These are phyloP conservation scores for Ormyrus labotus DNA, from an alignment of 2,888 invertebrate genomes.

Conservation along the genomic window DNA sequence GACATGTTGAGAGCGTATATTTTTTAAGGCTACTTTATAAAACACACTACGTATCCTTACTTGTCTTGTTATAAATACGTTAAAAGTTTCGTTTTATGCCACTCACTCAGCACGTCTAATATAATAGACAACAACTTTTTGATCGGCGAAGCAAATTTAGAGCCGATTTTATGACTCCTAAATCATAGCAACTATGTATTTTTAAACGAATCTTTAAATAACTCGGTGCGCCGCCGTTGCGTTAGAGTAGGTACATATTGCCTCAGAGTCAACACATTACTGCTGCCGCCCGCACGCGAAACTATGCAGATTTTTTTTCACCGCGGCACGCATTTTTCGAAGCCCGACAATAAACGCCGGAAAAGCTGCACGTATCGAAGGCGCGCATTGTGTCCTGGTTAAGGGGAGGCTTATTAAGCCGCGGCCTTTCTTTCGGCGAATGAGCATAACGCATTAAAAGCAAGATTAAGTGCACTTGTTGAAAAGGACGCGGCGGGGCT, in stretches of 20 bases:
- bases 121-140: constrained; percentile 18
- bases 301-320: constrained; percentile 28
- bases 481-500: too few species aligned
- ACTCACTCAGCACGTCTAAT: not conserved
- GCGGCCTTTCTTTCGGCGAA: too few species aligned
- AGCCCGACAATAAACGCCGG: too few species aligned
- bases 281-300: constrained; percentile 33
- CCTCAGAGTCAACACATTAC: not conserved
- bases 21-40: constrained; percentile 6
- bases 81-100: constrained; percentile 19
- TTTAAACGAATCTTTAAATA: constrained; percentile 14
- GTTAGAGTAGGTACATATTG: not conserved
- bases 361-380: too few species aligned
- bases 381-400: too few species aligned
- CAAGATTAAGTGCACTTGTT: too few species aligned
- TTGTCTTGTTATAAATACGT: constrained; percentile 24
- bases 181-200: constrained; percentile 41
- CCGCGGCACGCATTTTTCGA: not conserved
- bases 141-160: constrained; percentile 34
- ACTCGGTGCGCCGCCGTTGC: not conserved
- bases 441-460: too few species aligned
- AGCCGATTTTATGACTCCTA: constrained; percentile 39
- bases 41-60: not conserved
- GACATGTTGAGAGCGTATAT: not conserved
- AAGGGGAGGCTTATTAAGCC: too few species aligned